Percentiles rank a stretch among this genome's conserved stretches.
phyloP scores from a whole-genome alignment of 2,113 vertebrate species.

The Aptenodytes patagonicus region DNA sequence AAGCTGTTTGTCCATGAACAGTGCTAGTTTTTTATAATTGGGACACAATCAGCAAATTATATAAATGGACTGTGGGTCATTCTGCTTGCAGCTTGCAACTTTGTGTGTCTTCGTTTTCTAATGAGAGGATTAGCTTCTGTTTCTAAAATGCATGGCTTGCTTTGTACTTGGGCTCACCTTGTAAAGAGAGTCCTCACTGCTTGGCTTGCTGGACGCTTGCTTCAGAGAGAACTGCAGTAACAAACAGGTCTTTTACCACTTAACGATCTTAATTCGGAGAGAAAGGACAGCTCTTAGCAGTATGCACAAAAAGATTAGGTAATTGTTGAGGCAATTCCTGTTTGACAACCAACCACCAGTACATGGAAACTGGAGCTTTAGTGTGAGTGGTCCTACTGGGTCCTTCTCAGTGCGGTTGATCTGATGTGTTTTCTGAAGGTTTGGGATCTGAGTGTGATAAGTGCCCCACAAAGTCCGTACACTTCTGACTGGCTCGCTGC shows the following conservation, averaged over 20 bases:
- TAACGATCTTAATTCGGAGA: not conserved
- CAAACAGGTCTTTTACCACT: constrained; percentile 31
- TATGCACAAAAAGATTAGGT: not conserved
- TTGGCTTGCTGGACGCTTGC: not conserved
- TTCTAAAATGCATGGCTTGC: constrained; percentile 46
- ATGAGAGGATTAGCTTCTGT: constrained; percentile 23
- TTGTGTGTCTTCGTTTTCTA: constrained; percentile 22
- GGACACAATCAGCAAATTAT: constrained; percentile 1
- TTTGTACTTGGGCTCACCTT: constrained; percentile 49
- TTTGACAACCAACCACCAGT: not conserved
- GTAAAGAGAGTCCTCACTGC: not conserved
- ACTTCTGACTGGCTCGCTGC: not conserved
- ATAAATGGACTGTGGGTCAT: not conserved
- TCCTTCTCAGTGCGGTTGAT: not conserved
- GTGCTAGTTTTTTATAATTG: not conserved
- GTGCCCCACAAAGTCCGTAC: not conserved
- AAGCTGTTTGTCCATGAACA: constrained; percentile 14
- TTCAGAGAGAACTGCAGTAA: constrained; percentile 23
- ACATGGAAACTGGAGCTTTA: not conserved
- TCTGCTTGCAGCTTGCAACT: constrained; percentile 36
- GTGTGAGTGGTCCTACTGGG: not conserved
- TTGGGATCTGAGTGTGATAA: not conserved
- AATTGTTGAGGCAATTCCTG: not conserved
- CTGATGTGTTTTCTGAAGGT: not conserved
- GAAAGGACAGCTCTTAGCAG: not conserved